Conservation (phyloP, 2,888 invertebrate genomes). For the Campoletis raptor region DNA sequence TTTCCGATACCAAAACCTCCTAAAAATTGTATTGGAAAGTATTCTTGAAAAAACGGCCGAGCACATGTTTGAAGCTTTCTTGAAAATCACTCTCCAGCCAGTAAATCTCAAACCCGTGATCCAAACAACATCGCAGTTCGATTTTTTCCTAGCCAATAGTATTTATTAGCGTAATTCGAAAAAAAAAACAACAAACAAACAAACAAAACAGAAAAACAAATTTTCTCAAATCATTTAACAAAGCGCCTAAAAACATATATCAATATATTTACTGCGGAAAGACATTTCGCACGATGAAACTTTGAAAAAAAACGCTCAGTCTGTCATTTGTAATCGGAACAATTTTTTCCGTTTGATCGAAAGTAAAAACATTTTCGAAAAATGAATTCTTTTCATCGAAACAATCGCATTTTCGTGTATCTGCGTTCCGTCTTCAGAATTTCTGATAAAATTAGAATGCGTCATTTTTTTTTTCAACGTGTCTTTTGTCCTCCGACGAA, state of each 20-base stretch:
- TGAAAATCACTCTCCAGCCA: neutral
- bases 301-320: neutral
- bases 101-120: conserved; percentile 8
- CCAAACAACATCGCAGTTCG: conserved; percentile 12
- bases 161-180: conserved; percentile 58
- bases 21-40: neutral
- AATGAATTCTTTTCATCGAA: neutral
- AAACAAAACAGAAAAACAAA: conserved; percentile 21
- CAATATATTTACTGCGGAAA: conserved; percentile 22
- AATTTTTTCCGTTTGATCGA: conserved; percentile 1
- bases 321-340: neutral
- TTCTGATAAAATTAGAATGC: neutral
- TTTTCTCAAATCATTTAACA: conserved; percentile 37
- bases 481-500: neutral
- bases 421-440: neutral
- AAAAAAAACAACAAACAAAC: no score
- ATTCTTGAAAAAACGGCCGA: neutral
- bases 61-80: neutral
- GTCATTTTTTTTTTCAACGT: neutral
- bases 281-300: conserved; percentile 16
- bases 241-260: conserved; percentile 45
- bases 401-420: conserved; percentile 5
- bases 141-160: conserved; percentile 55
- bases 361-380: neutral
- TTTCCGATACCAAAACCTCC: neutral